phyloP scores from a whole-genome alignment of 2,797 vertebrate species.

The Spinus pinus region DNA sequence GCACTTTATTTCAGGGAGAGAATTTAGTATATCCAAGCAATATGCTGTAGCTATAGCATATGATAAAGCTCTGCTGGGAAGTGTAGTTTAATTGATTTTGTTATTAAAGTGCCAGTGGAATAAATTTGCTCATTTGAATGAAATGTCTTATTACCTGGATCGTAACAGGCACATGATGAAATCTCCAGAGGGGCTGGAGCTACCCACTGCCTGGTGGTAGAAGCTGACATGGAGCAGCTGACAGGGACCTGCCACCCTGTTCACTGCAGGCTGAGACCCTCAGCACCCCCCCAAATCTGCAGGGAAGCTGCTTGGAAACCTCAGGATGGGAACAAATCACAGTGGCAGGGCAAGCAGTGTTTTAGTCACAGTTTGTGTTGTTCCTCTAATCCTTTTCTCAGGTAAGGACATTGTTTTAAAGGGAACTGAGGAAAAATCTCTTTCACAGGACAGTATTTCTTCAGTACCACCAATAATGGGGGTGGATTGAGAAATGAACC shows the following conservation, averaged over 20 bases:
- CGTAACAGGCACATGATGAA: conserved; percentile 5
- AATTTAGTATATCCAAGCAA: conserved; percentile 32
- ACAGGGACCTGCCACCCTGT: not conserved
- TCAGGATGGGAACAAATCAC: not conserved
- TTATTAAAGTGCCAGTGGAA: conserved; percentile 59
- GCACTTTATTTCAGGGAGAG: conserved; percentile 45
- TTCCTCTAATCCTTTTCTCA: not conserved
- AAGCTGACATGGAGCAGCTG: not conserved
- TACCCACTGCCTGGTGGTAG: not conserved
- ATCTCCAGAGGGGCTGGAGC: not conserved
- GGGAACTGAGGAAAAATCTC: conserved; percentile 6
- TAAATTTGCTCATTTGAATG: conserved; percentile 67
- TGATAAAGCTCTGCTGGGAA: conserved; percentile 59
- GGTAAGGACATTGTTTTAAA: not conserved
- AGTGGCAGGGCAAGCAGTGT: not conserved
- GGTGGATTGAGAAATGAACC: not conserved
- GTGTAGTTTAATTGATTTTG: conserved; percentile 63
- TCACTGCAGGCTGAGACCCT: not conserved
- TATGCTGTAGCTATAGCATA: conserved; percentile 47
- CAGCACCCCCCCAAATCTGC: not conserved
- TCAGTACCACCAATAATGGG: not conserved
- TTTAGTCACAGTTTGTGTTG: not conserved
- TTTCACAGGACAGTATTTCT: conserved; percentile 29
- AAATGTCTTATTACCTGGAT: conserved; percentile 56
- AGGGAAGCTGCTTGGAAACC: not conserved